Conservation (phyloP, 1,140 invertebrate genomes). For the Chrysomallon squamiferum region DNA sequence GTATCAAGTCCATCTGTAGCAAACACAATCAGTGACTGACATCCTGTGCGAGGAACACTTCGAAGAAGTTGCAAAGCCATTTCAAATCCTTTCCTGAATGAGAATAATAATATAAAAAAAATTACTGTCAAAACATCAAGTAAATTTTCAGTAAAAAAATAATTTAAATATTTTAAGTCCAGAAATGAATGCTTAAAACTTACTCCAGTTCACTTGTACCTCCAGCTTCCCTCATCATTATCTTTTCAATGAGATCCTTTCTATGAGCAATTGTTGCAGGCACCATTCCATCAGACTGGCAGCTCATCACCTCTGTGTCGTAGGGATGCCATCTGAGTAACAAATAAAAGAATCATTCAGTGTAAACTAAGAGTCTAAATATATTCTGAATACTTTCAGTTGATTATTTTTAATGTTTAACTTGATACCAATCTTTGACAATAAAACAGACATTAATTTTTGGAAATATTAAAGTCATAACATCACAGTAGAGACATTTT, state of each 20-base stretch:
- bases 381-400: too few relatives aligned
- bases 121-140: too few relatives aligned
- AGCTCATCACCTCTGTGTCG: slow-evolving; percentile 60
- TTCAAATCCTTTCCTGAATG: slow-evolving; percentile 60
- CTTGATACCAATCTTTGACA: too few relatives aligned
- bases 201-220: slow-evolving; percentile 64
- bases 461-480: too few relatives aligned
- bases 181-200: too few relatives aligned
- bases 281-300: slow-evolving; percentile 60
- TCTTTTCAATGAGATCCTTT: slow-evolving; percentile 65
- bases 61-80: slow-evolving; percentile 59
- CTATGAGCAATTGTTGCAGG: slow-evolving; percentile 62
- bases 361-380: too few relatives aligned
- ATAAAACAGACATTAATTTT: too few relatives aligned
- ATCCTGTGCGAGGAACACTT: slow-evolving; percentile 59
- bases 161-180: too few relatives aligned
- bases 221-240: slow-evolving; percentile 58
- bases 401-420: too few relatives aligned
- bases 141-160: too few relatives aligned
- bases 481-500: too few relatives aligned
- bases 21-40: slow-evolving; percentile 64
- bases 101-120: slow-evolving; percentile 16
- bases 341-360: too few relatives aligned
- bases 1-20: slow-evolving; percentile 64
- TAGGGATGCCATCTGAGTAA: slow-evolving; percentile 59